Conservation (phyloP, 35 echinoderm and acorn worm genomes). For the Patiria miniata region DNA sequence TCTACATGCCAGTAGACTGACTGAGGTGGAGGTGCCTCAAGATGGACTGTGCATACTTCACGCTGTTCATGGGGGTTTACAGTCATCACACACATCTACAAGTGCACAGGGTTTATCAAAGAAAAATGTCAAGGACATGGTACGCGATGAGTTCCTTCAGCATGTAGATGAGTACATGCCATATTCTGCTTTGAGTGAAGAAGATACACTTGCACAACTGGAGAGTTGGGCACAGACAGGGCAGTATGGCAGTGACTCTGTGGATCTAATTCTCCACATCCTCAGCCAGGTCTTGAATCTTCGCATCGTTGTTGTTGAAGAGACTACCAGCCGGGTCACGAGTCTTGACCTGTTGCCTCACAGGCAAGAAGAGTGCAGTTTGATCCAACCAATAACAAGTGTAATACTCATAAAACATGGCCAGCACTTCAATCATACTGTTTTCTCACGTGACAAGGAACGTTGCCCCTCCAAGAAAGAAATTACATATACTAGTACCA, state of each 20-base stretch:
- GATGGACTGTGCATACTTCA: not conserved
- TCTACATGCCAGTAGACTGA: not conserved
- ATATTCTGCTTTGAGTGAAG: not conserved
- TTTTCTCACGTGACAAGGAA: too few relatives aligned
- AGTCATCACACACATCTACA: not conserved
- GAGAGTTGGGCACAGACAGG: not conserved
- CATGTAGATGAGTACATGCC: not conserved
- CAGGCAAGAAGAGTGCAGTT: too few relatives aligned
- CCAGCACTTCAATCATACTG: conserved; percentile 10
- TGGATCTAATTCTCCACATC: conserved; percentile 1
- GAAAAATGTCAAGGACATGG: not conserved
- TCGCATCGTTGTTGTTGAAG: not conserved
- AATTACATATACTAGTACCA: too few relatives aligned
- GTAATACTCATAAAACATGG: not conserved
- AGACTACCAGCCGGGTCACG: not conserved
- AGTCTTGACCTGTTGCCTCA: not conserved
- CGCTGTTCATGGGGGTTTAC: not conserved
- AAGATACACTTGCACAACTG: not conserved
- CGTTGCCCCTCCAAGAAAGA: too few relatives aligned
- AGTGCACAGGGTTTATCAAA: not conserved
- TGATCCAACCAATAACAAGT: not conserved
- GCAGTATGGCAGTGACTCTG: not conserved
- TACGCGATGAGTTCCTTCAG: not conserved
- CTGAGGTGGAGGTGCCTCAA: not conserved
- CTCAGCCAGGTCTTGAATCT: not conserved